Conservation (phyloP, 1,140 invertebrate genomes). For the Lanistes nyassanus region DNA sequence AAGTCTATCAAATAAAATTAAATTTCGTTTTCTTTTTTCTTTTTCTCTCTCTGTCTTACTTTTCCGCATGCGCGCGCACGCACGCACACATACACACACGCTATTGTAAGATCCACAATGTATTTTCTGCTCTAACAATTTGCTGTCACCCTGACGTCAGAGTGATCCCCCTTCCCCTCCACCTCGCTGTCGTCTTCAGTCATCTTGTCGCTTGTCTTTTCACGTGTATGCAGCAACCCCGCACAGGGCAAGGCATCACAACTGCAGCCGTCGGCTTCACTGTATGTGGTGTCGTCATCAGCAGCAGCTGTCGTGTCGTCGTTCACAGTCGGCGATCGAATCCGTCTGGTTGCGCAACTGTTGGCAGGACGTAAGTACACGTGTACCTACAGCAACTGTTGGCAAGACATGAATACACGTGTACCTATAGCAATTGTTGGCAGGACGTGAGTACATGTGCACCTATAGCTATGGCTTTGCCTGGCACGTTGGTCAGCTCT, state of each 20-base stretch:
- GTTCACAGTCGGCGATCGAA: slow-evolving; percentile 16
- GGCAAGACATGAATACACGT: neutral
- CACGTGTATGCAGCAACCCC: slow-evolving; percentile 5
- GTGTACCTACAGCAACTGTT: too few species aligned
- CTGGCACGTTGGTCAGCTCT: too few species aligned
- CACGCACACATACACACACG: too few species aligned
- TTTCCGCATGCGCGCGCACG: too few species aligned
- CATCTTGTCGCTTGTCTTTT: too few species aligned
- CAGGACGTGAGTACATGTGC: neutral
- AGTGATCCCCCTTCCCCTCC: too few species aligned
- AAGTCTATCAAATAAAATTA: too few species aligned
- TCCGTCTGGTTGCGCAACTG: slow-evolving; percentile 17
- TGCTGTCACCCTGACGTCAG: too few species aligned
- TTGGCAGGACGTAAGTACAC: slow-evolving; percentile 19
- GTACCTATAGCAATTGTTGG: slow-evolving; percentile 15
- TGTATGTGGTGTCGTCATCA: slow-evolving; percentile 18
- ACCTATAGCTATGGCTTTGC: too few species aligned
- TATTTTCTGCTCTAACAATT: too few species aligned
- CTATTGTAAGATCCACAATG: too few species aligned
- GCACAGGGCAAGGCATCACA: neutral
- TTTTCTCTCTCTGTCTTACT: slow-evolving; percentile 1
- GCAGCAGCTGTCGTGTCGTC: slow-evolving; percentile 1
- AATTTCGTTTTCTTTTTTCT: neutral
- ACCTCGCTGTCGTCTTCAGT: too few species aligned
- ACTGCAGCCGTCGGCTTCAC: slow-evolving; percentile 5